These are phyloP conservation scores for Schrankia costaestrigalis DNA, from an alignment of 2,888 invertebrate genomes.

Conservation along the genomic window DNA sequence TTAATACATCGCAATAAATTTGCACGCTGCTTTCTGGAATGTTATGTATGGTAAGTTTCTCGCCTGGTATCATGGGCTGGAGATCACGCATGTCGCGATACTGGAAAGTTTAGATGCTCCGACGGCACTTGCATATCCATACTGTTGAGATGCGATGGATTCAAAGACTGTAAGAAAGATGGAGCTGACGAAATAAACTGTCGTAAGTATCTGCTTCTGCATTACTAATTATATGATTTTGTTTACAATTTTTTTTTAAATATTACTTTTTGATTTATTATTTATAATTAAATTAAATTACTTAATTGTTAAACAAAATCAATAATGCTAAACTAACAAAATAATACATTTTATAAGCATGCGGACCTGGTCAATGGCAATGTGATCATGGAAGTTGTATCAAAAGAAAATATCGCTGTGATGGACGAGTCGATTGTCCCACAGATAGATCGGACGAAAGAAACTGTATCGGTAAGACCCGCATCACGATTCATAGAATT, in stretches of 20 bases:
- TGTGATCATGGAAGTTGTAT: constrained; percentile 88
- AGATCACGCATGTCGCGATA: constrained; percentile 60
- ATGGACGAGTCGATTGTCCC: constrained; percentile 85
- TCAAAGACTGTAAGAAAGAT: constrained; percentile 85
- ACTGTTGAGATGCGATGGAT: constrained; percentile 86
- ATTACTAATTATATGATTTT: constrained; percentile 20
- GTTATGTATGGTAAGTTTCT: constrained; percentile 60
- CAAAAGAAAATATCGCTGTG: constrained; percentile 80
- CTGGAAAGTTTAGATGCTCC: constrained; percentile 85
- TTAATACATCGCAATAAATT: constrained; percentile 30
- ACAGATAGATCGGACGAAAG: constrained; percentile 87
- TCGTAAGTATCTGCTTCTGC: constrained; percentile 73
- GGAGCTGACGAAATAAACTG: constrained; percentile 83
- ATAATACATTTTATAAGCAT: constrained; percentile 73
- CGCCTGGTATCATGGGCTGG: constrained; percentile 55
- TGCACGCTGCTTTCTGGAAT: constrained; percentile 52
- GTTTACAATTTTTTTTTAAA: constrained; percentile 5
- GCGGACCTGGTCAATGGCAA: constrained; percentile 85
- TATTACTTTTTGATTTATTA: neutral
- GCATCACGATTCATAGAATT: constrained; percentile 4
- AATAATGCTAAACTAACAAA: constrained; percentile 26
- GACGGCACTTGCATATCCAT: constrained; percentile 88
- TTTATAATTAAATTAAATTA: neutral
- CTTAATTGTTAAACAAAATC: constrained; percentile 20
- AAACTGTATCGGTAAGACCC: constrained; percentile 81